Base-by-base conservation (phyloP, 2,113 vertebrate genomes). In the Nothoprocta pentlandii region DNA sequence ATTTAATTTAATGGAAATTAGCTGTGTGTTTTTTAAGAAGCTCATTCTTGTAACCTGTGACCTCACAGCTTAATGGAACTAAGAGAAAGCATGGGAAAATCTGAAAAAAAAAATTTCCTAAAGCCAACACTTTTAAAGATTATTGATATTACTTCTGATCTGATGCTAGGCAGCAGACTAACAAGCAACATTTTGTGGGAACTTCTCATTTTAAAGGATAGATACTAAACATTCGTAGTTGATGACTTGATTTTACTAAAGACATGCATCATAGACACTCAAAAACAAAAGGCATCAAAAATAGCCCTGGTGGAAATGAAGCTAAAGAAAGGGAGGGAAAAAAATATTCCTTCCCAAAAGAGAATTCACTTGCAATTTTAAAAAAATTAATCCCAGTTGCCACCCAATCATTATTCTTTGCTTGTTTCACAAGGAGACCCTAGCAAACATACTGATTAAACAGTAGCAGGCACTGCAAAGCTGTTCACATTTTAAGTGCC, bases 341-440 rank as follows among this genome's bases (percentile, higher is more conserved):
- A 14, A 86, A 89, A 49, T 51, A 74, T 61, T 85, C 89, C 54
- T 4, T 15, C 66, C 26, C 12, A 23, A 10, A 30, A 46, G 53
- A 41, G 88, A 85, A 81, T 74, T 68, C 22, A 36, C 21, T 63
- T 63, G 17, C 16, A 66, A 81, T 81, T 92, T 85, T 54, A 78
- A 81, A 53, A 13, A 81, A 54, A 74, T 39, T 47, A 67, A 63
- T 85, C 63, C 39, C 53, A 68, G 2, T 19, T 49, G 30, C 47
- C 36, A 44, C 21, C 39, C 7, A 44, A 39, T 63, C 83, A 70
- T 58, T 91, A 59, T 36, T 77, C 32, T 47, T 49, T 49, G 3
- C 21, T 76, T 85, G 23, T n/a, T 91, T 62, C 49, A 34, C 32
- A 68, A 59, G 16, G 91, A 82, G 42, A 74, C 39, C 78, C 70